phyloP scores from a whole-genome alignment of 53 echinoderm and acorn worm species.

The Apostichopus leukothele region DNA sequence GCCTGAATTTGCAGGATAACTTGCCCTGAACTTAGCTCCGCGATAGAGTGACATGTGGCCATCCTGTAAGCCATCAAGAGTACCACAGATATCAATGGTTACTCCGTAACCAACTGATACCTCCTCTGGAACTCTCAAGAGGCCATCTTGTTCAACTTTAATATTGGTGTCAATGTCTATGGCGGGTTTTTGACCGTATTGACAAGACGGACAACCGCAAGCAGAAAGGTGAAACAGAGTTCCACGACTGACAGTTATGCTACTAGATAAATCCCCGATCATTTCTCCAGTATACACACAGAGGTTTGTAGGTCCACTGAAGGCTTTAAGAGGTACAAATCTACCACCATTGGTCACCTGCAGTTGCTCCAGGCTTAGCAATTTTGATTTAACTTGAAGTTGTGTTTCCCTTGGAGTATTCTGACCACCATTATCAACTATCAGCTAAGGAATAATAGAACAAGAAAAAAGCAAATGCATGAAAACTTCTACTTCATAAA shows the following conservation, averaged over 20 bases:
- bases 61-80: slow-evolving; percentile 58
- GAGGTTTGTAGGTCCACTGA: not conserved
- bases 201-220: slow-evolving; percentile 64
- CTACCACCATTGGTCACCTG: slow-evolving; percentile 56
- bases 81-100: slow-evolving; percentile 75
- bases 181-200: slow-evolving; percentile 42
- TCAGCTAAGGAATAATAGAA: slow-evolving; percentile 56
- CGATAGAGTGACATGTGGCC: slow-evolving; percentile 56
- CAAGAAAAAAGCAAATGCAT: not conserved
- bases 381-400: slow-evolving; percentile 32
- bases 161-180: slow-evolving; percentile 63
- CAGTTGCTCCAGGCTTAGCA: slow-evolving; percentile 63
- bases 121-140: slow-evolving; percentile 57
- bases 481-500: too few relatives aligned
- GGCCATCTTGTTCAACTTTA: slow-evolving; percentile 45
- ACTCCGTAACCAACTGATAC: slow-evolving; percentile 70
- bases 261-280: slow-evolving; percentile 33
- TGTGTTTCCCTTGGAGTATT: slow-evolving; percentile 58
- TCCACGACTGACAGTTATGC: not conserved
- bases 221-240: slow-evolving; percentile 42
- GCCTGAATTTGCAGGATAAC: slow-evolving; percentile 61
- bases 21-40: slow-evolving; percentile 57
- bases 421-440: slow-evolving; percentile 65
- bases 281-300: slow-evolving; percentile 21
- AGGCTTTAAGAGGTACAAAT: not conserved